Percentiles rank a stretch among this genome's conserved stretches.
phyloP scores from a whole-genome alignment of 2,888 invertebrate genomes.

The Notocelia uddmanniana region DNA sequence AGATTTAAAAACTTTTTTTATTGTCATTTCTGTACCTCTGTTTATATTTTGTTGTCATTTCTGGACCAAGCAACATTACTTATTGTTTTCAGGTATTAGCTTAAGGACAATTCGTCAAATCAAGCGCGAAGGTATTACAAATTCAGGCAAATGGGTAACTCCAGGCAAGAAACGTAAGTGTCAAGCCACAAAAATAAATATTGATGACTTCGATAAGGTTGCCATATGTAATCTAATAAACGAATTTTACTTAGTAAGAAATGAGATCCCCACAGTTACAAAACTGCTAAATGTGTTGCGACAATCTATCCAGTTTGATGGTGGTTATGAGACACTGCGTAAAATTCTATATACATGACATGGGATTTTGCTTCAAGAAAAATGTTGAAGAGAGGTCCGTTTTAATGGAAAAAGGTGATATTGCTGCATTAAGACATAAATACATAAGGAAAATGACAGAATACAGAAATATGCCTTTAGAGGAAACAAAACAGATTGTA shows the following conservation, averaged over 20 bases:
- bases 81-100: too few species aligned
- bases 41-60: too few species aligned
- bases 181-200: conserved; percentile 1
- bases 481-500: too few species aligned
- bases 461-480: too few species aligned
- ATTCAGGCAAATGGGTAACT: too few species aligned
- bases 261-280: conserved; percentile 1
- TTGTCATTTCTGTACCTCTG: not conserved
- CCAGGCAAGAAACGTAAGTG: too few species aligned
- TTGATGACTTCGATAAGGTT: conserved; percentile 9
- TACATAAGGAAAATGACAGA: too few species aligned
- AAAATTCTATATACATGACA: not conserved
- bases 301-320: not conserved
- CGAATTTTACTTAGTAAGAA: conserved; percentile 7
- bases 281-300: not conserved
- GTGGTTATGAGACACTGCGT: not conserved
- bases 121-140: too few species aligned
- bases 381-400: not conserved
- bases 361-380: not conserved
- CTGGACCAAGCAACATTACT: too few species aligned
- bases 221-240: conserved; percentile 7
- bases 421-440: too few species aligned
- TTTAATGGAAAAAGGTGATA: not conserved
- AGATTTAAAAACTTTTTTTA: not conserved
- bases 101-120: too few species aligned